phyloP scores from a whole-genome alignment of 30 jellyfish, hydroid and myxozoan species.

The Nemopilema nomurai region DNA sequence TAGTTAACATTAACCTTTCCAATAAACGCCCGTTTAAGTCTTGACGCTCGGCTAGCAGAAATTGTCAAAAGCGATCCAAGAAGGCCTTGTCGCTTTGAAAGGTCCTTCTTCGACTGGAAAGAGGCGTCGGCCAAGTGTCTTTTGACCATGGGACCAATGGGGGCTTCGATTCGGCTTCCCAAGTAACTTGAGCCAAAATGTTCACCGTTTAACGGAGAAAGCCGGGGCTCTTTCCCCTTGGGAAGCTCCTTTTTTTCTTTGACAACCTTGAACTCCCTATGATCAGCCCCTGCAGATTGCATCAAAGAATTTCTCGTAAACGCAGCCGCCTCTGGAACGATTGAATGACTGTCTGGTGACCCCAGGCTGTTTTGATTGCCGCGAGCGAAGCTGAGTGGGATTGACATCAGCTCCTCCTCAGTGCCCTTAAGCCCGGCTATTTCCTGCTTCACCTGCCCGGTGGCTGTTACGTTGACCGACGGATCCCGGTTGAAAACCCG shows the following conservation, averaged over 20 bases:
- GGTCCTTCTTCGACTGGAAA: no score
- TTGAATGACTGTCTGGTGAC: not conserved
- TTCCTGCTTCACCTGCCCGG: conserved; percentile 47
- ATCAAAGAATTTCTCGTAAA: no score
- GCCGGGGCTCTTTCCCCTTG: conserved; percentile 46
- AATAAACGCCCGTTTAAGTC: conserved; percentile 40
- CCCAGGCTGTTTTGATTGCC: not conserved
- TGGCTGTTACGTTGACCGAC: conserved; percentile 14
- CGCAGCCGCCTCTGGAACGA: conserved; percentile 2
- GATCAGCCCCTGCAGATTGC: not conserved
- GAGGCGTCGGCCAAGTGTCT: conserved; percentile 2
- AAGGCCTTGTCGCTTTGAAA: not conserved
- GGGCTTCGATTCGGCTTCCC: conserved; percentile 34
- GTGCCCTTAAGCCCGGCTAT: not conserved
- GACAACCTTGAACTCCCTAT: not conserved
- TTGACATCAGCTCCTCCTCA: conserved; percentile 19
- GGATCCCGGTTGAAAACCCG: conserved; percentile 27
- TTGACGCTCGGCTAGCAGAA: not conserved
- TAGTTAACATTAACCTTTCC: conserved; percentile 18
- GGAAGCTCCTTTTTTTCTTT: conserved; percentile 49
- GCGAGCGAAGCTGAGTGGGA: conserved; percentile 24
- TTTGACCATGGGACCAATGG: conserved; percentile 34
- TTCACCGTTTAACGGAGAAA: conserved; percentile 40
- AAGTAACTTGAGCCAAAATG: conserved; percentile 27
- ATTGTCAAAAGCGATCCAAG: not conserved